phyloP scores from a whole-genome alignment of 2,797 vertebrate species.

The Passerculus sandwichensis region DNA sequence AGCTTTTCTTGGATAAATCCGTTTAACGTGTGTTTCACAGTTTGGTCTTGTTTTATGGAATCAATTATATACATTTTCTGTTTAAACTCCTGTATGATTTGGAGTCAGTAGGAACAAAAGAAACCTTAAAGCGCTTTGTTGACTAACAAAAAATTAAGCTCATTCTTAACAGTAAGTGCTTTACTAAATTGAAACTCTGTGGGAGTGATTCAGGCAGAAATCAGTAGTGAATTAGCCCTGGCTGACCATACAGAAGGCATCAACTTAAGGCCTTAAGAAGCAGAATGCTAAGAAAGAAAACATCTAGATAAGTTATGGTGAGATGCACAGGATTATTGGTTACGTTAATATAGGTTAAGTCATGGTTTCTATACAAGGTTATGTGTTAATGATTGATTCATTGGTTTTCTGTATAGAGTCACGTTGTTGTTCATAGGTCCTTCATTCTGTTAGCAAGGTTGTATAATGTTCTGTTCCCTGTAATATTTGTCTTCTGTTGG shows the following conservation, averaged over 20 bases:
- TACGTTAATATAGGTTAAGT: neutral
- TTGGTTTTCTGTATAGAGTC: neutral
- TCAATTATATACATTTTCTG: accelerated
- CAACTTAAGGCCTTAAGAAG: neutral
- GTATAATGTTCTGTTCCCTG: neutral
- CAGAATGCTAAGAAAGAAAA: neutral
- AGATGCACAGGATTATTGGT: neutral
- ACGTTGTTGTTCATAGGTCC: neutral
- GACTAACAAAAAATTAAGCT: neutral
- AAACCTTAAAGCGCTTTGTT: neutral
- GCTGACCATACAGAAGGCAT: neutral
- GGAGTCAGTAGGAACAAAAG: neutral
- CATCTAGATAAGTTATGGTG: neutral
- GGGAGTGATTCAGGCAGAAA: neutral
- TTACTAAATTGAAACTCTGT: neutral
- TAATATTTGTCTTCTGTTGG: neutral
- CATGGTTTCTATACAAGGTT: neutral
- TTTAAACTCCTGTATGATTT: neutral
- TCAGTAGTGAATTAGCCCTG: neutral
- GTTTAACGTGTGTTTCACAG: neutral
- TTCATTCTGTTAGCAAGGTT: neutral
- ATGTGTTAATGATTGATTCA: neutral
- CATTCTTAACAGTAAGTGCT: neutral
- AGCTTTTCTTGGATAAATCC: neutral
- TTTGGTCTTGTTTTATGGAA: neutral